Base-by-base conservation (phyloP, 2,797 vertebrate genomes). In the Schizopygopsis malacanthus region DNA sequence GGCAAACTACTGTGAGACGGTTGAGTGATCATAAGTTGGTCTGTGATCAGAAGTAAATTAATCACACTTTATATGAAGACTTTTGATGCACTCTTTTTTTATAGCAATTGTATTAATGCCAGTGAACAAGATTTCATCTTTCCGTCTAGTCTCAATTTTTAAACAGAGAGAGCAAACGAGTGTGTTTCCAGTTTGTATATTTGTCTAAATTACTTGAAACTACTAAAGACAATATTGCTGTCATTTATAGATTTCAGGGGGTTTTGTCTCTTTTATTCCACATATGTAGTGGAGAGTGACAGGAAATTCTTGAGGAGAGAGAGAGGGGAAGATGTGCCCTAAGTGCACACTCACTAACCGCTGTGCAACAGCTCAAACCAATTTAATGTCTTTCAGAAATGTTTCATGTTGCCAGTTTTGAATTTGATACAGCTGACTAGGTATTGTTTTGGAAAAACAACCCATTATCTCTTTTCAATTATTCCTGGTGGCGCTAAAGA, bases 361-460 rank as follows among this genome's bases (percentile, higher is more conserved):
- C 75, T 59, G 37, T 78, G 54, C 37, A 45, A 63, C 5, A 5
- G 77, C 77, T 63, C 59, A 78, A 54, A 78, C 37, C 54, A 43
- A 79, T 79, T 79, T 79, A 61, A 79, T 59, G 54, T 61, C 37
- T 85, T 82, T 63, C 75, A 77, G 54, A 79, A 85, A 84, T 77
- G 79, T 83, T 80, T 84, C 80, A 70, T 77, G 83, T 81, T 81
- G 79, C 83, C 79, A 80, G 59, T 63, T 79, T 85, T 79, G 59
- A 80, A 84, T 87, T 86, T 80, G 67, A 54, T 86, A 82, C 54
- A 79, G 76, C 76, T 61, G 76, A 79, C 76, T 79, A 25, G 76
- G 13, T 61, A 52, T 81, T 84, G 86, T 83, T 20, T 70, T 25
- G 25, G 75, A 84, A 75, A 45, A 79, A 81, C 70, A 67, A 50